Base-by-base conservation (phyloP, 2,888 invertebrate species). In the Sinodicranocentrus sp. region DNA sequence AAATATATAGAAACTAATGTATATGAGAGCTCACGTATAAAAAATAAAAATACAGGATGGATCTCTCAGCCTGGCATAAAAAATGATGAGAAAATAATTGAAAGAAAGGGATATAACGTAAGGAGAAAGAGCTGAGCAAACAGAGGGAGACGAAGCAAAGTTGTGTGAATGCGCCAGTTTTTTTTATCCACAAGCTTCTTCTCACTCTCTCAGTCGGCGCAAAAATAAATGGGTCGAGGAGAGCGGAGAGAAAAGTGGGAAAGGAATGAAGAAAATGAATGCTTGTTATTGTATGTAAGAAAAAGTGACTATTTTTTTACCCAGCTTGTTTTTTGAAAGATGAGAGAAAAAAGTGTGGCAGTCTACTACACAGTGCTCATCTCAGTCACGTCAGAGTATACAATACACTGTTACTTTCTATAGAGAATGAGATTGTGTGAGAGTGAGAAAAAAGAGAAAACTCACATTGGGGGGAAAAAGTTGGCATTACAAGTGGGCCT, bases 191-290 rank as follows among this genome's bases (percentile, higher is more conserved):
- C n/a, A n/a, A n/a, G 5, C 33, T 33, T 33, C 33, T 33, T 33
- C 10, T 33, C 33, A 3, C 10, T 48, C n/a, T 33, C 33, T 61
- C 39, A 19, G 44, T 67, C 79, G 44, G 71, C 61, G 39, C 71
- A 71, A 65, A 72, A 80, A 80, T 63, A 80, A 80, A 80, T 80
- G 80, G 80, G 80, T 80, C 80, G 80, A 72, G 80, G 80, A 54
- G 72, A 70, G 67, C 48, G 54, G 65, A 54, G 48, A 72, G 65
- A 52, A 80, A 65, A 65, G 72, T 61, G 70, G 59, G 63, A 52
- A 78, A 48, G 28, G 39, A 71, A 70, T 57, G 70, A 43, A 80
- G 57, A 57, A 80, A 80, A 72, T 72, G 67, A 65, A 65, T 80
- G 39, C 54, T 28, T 71, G 71, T 54, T 63, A 63, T 80, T 65